Evolutionary conservation across 2,888 invertebrate species (phyloP), one percentile per base, ranked within the genome.

Genomic region (Habrosyne pyritoides): DNA sequence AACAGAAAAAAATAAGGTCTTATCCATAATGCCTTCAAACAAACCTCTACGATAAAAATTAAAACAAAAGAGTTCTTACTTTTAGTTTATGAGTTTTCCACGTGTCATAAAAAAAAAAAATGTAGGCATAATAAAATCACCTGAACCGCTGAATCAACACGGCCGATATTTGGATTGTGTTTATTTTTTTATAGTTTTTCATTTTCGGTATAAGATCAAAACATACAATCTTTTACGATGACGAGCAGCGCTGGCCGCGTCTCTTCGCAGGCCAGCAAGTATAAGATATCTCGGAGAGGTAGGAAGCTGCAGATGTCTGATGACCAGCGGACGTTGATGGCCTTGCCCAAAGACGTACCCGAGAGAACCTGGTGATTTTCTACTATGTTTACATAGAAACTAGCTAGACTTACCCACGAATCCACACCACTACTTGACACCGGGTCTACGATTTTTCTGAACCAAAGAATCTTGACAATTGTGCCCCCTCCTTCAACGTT

Each of bases 281-380:
- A 73, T 63, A 84, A 67, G 59, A 63, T 89, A 63, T 82, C 87
- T 3, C 75, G 91, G 26, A 76, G 84, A 22, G 90, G 89, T 0
- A 73, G 77, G 10, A 91, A 90, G 60, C 67, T 91, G 21, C 83
- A 79, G 55, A 57, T 77, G 12, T 77, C 76, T 14, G 90, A 91
- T 55, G 89, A 90, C 46, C 78, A 77, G 33, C 78, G 85, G 53
- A 81, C 77, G 0, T 61, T 91, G 47, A 52, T 77, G 2, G 86
- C 85, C 4, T 68, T 92, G 59, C 91, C 91, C 0, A 89, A 83
- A 61, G 91, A 90, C 59, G 75, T 92, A 10, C 81, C 89, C 3
- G 91, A 91, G 66, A 75, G 87, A 36, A 87, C 81, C 42, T 92
- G 91, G 91, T 28, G 7, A 28, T 26, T 8, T 48, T 26, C 46